These are phyloP conservation scores for Eretmochelys imbricata DNA, from an alignment of 2,113 vertebrate genomes.

Conservation along the genomic window DNA sequence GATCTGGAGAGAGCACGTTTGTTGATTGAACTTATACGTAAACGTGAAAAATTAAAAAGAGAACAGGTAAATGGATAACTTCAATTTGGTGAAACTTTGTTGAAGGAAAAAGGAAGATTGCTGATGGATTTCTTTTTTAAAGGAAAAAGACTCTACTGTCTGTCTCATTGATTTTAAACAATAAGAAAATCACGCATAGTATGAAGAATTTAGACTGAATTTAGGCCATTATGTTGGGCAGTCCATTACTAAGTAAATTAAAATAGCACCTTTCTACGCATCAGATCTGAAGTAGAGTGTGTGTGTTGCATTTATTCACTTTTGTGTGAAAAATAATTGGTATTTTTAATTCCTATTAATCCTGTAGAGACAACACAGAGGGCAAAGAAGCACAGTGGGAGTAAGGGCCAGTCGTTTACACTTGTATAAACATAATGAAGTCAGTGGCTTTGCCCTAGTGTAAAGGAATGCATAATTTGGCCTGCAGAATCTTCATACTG, in stretches of 20 bases:
- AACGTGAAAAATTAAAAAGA: constrained; percentile 97
- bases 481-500: not conserved
- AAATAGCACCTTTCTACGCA: not conserved
- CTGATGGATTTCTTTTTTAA: not conserved
- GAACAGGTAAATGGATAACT: constrained; percentile 86
- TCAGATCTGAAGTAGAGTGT: not conserved
- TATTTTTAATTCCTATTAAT: not conserved
- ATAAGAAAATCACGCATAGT: not conserved
- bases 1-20: constrained; percentile 94
- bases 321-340: not conserved
- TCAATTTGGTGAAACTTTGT: not conserved
- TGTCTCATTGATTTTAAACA: not conserved
- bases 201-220: not conserved
- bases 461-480: not conserved
- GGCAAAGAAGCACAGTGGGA: not conserved
- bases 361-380: too few species aligned
- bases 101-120: not conserved
- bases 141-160: not conserved
- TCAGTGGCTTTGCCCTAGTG: not conserved
- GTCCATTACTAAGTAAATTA: not conserved
- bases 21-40: constrained; percentile 94
- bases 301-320: not conserved
- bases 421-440: not conserved
- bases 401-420: not conserved
- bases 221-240: not conserved